Evolutionary conservation across 2,113 vertebrate species (phyloP), one percentile per base, ranked within the genome.

Genomic region (Dipodomys ordii): DNA sequence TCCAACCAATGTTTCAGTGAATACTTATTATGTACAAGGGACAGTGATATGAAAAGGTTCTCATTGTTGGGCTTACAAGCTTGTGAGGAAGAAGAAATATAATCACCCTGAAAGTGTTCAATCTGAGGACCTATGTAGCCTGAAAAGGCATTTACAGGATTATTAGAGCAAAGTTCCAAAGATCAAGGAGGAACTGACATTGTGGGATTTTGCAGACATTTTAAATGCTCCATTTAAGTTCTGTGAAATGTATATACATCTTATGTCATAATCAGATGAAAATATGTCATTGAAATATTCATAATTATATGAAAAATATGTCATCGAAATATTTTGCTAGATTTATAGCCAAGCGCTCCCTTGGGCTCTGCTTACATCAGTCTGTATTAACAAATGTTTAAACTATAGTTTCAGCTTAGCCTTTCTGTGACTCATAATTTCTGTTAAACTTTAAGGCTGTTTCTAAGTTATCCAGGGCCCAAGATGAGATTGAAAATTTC

Each of bases 391-490:
- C 20, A 20, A 94, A 87, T 15, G 67, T 73, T 76, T 76, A 49
- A 32, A 53, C 27, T 39, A 6, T 2, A 44, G 93, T 87, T 89
- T 83, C 71, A 93, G 89, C 69, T 71, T 93, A 74, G 88, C 69
- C 68, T n/a, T 62, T 64, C 65, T 72, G 28, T 71, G 96, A 92
- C 77, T 95, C 83, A 92, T 25, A 83, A n/a, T 92, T 95, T 87
- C 97, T 95, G 4, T 79, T 78, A 84, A 57, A 94, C 28, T 68
- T 94, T 83, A 95, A 92, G 92, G 69, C 35, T 96, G 19, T 72
- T 96, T 69, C 69, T 92, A 92, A 77, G 49, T 96, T 93, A 93
- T 72, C 81, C 64, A 39, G 91, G 72, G 71, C 92, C 74, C 9
- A 88, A 35, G 80, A 71, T 68, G 88, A 44, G 44, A 81, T 78